Evolutionary conservation across 1,140 invertebrate genomes (phyloP), one percentile per base, ranked within the genome.

Genomic region (Meteorus sp.): DNA sequence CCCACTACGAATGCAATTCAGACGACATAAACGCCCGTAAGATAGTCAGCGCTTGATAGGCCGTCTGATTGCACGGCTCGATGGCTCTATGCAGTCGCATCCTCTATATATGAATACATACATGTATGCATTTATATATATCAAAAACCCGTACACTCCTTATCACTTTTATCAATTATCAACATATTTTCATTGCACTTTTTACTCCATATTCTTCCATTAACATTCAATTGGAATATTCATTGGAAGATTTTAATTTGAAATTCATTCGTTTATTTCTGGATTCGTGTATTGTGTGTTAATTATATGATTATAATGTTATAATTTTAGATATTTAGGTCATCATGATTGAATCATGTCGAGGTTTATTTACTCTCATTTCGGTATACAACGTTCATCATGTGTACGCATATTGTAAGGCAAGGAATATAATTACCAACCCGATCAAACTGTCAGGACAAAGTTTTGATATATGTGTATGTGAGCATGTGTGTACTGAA

Each of bases 1-100:
- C 59, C 61, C 66, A 63, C 67, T 61, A 64, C 63, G 64, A 68
- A 67, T 68, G 63, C 61, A 60, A 67, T 70, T 67, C 68, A 67
- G 66, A 68, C 66, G 66, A 68, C 66, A 67, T 65, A 68, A 70
- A 70, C 62, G 62, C 47, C 56, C 41, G 51, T 53, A 51, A 58
- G 48, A 62, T 60, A 68, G 58, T 63, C 55, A 43, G 59, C 52
- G 41, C 59, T 62, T 68, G 66, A 68, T 70, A 68, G 52, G 60
- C 60, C 43, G 59, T 67, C 54, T 60, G 56, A 22, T 56, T 60
- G 62, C 58, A 59, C 48, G 43, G 35, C 47, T 63, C 56, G 48
- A 45, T 50, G 45, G 48, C 54, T 63, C 41, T 57, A 22, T 45
- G 53, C 25, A 56, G 50, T 52, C 37, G 23, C 58, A 63, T 56